Base-by-base conservation (phyloP, 2,888 invertebrate genomes). In the Tinea pellionella region DNA sequence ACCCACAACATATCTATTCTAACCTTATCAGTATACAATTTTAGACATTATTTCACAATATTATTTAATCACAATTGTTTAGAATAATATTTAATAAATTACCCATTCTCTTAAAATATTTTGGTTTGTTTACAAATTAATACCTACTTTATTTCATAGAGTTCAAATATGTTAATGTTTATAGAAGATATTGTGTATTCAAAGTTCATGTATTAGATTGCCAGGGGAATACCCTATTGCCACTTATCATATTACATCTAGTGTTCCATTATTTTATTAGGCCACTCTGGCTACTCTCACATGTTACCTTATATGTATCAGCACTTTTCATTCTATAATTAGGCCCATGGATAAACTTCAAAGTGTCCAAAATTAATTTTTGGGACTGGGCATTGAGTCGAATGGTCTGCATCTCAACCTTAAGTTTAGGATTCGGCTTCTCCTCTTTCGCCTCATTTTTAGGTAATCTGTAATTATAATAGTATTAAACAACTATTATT, bases 371-470 rank as follows among this genome's bases (percentile, higher is more conserved):
- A 42, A 94, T 89, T 67, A 91, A 85, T 70, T 92, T 91, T 70
- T 94, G 93, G 1, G 92, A 90, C 66, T 92, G 90, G 29, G 92
- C 89, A 58, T 88, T 89, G 18, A 95, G 77, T 6, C 91, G 88
- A 55, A 95, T 77, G 6, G 92, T 92, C 69, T 94, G 94, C 79
- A 95, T 83, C 79, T 94, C 94, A 63, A 93, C 92, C 75, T 92
- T 93, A 0, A 92, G 88, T 6, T 85, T 76, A 30, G 86, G 87
- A 63, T 85, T 82, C 37, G 76, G 30, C 62, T 77, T 83, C 4
- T 89, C 83, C 63, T 71, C 65, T 60, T 85, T 77, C 0, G 82
- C 80, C 47, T 82, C 84, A 60, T 82, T 76, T 67, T 84, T 87
- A 59, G 69, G 71, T 68, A 83, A 85, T 63, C 85, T 87, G 63